Percentiles rank a stretch among this genome's conserved stretches.
phyloP scores from a whole-genome alignment of 2,888 invertebrate species.

The Agonopterix alstromeriana region DNA sequence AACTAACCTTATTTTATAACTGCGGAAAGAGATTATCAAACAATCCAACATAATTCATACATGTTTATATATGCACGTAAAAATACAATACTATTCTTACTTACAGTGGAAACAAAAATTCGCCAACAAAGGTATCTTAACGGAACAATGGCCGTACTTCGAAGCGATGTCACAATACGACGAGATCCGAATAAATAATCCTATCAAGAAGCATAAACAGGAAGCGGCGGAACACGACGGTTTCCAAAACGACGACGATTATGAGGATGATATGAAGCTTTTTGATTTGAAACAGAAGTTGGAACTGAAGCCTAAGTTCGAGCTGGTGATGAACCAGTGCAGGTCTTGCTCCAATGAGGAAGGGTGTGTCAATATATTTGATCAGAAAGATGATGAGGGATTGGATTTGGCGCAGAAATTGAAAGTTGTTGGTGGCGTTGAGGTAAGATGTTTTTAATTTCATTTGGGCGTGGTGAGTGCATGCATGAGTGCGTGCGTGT shows the following conservation, averaged over 20 bases:
- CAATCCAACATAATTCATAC: too few species aligned
- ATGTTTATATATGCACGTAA: too few species aligned
- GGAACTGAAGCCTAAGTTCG: constrained; percentile 37
- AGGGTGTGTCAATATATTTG: constrained; percentile 46
- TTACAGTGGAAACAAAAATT: constrained; percentile 68
- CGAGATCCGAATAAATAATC: constrained; percentile 24
- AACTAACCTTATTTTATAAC: too few species aligned
- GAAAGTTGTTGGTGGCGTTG: constrained; percentile 44
- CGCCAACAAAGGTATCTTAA: constrained; percentile 56
- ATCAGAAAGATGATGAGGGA: constrained; percentile 40
- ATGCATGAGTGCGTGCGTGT: not conserved
- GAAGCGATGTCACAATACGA: constrained; percentile 48
- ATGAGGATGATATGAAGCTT: constrained; percentile 60
- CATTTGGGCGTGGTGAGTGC: not conserved
- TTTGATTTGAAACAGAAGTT: constrained; percentile 53
- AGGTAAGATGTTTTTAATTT: constrained; percentile 31
- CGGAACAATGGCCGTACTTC: constrained; percentile 63
- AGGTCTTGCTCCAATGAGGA: constrained; percentile 47
- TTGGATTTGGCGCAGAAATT: constrained; percentile 49
- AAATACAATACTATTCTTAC: too few species aligned
- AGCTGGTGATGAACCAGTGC: constrained; percentile 36
- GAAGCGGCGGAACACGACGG: constrained; percentile 17
- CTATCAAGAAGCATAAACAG: constrained; percentile 21
- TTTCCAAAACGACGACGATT: constrained; percentile 36
- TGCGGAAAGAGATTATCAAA: too few species aligned